A percentile compares a stretch with the other conserved stretches of the same genome.
These are phyloP conservation scores for Galaxias olidus DNA, from an alignment of 2,797 vertebrate genomes.

Conservation along the genomic window DNA sequence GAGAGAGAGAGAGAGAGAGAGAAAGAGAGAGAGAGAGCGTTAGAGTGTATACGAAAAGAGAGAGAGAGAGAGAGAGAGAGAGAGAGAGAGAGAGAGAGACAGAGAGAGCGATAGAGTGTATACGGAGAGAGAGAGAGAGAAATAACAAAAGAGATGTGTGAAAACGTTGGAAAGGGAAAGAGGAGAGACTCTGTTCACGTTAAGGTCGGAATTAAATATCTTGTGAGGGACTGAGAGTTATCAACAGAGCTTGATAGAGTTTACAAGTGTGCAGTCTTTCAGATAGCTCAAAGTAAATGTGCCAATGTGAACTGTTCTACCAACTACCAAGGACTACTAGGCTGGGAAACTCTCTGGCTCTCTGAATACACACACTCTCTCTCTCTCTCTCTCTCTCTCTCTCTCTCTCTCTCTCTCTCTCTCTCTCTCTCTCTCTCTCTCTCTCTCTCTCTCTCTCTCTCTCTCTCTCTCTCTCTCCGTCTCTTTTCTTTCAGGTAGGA, in stretches of 20 bases:
- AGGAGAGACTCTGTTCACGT: too few species aligned
- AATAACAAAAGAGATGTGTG: neutral
- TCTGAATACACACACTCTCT: too few species aligned
- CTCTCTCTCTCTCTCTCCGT: neutral
- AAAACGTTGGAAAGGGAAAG: too few species aligned
- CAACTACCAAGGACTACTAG: too few species aligned
- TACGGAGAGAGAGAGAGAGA: neutral
- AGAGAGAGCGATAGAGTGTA: neutral
- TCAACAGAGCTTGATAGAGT: too few species aligned
- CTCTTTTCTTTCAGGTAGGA: slow-evolving; percentile 24
- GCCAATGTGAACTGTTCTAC: too few species aligned
- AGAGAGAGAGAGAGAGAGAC: neutral
- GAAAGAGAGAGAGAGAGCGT: neutral
- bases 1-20: neutral
- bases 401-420: neutral
- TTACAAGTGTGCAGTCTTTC: too few species aligned
- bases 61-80: neutral
- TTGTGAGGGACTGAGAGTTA: too few species aligned
- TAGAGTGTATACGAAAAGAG: too few species aligned
- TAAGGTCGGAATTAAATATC: too few species aligned
- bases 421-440: neutral
- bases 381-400: neutral
- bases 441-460: neutral
- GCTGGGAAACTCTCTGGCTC: too few species aligned
- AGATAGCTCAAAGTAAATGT: too few species aligned